Conservation (phyloP, 2,797 vertebrate genomes). For the Ceryle rudis region DNA sequence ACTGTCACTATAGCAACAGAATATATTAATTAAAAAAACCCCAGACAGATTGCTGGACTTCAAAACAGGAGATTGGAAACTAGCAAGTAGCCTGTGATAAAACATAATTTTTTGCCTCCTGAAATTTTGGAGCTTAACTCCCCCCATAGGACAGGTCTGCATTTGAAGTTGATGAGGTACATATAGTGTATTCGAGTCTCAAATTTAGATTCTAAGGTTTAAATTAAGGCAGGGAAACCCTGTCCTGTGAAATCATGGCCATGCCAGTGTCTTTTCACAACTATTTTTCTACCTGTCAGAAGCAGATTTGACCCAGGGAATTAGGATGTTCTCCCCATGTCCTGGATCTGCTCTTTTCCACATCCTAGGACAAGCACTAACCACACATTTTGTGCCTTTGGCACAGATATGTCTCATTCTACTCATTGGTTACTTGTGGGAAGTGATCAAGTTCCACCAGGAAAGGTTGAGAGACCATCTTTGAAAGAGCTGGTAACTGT, state of each 20-base stretch:
- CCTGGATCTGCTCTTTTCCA: not conserved
- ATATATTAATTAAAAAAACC: not conserved
- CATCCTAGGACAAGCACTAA: not conserved
- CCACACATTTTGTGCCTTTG: not conserved
- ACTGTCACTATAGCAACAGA: conserved; percentile 35
- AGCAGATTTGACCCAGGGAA: not conserved
- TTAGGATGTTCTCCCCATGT: fast-evolving
- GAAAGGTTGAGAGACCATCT: not conserved
- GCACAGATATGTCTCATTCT: not conserved
- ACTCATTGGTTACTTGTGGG: no score
- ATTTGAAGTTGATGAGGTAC: not conserved
- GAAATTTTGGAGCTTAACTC: not conserved
- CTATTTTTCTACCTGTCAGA: not conserved
- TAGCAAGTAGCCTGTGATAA: not conserved
- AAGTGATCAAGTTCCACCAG: not conserved
- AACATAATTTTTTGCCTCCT: not conserved
- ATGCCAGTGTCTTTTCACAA: not conserved
- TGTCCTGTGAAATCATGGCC: not conserved
- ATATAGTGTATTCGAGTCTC: not conserved
- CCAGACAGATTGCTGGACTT: not conserved
- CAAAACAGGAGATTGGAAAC: not conserved
- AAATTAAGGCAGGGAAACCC: not conserved
- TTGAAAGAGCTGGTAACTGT: not conserved
- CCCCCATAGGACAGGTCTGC: not conserved
- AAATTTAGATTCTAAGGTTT: not conserved